Percentiles rank a stretch among this genome's conserved stretches.
Conservation (phyloP, 1,140 invertebrate species). For the Zaprionus gabonicus region DNA sequence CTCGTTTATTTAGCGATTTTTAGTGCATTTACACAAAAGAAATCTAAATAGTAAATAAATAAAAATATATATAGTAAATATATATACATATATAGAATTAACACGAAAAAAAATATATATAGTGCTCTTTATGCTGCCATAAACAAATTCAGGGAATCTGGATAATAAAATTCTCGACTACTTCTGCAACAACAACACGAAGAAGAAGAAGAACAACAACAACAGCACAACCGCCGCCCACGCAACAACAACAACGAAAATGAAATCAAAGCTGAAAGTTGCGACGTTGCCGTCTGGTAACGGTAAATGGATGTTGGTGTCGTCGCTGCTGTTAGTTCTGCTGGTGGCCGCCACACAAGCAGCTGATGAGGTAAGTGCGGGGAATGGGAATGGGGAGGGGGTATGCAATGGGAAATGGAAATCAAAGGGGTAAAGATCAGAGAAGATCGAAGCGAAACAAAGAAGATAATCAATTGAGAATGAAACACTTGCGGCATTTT, state of each 20-base stretch:
- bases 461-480: neutral
- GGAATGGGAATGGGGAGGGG: neutral
- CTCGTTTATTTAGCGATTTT: conserved; percentile 28
- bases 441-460: neutral
- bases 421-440: neutral
- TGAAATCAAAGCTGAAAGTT: conserved; percentile 74
- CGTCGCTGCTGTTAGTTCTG: conserved; percentile 55
- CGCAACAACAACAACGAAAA: conserved; percentile 44
- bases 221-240: conserved; percentile 18
- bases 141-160: conserved; percentile 48
- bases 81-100: conserved; percentile 9
- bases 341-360: conserved; percentile 69
- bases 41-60: conserved; percentile 1
- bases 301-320: conserved; percentile 58
- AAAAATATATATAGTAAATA: conserved; percentile 8
- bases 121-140: conserved; percentile 33
- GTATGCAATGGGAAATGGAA: neutral
- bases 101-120: conserved; percentile 2
- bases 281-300: conserved; percentile 41
- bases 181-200: conserved; percentile 24
- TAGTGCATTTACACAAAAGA: conserved; percentile 46
- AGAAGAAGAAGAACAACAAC: neutral
- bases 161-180: conserved; percentile 35
- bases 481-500: neutral
- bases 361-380: conserved; percentile 68